Percentiles rank a stretch among this genome's conserved stretches.
These are phyloP conservation scores for Alethe diademata DNA, from an alignment of 2,113 vertebrate genomes.

Conservation along the genomic window DNA sequence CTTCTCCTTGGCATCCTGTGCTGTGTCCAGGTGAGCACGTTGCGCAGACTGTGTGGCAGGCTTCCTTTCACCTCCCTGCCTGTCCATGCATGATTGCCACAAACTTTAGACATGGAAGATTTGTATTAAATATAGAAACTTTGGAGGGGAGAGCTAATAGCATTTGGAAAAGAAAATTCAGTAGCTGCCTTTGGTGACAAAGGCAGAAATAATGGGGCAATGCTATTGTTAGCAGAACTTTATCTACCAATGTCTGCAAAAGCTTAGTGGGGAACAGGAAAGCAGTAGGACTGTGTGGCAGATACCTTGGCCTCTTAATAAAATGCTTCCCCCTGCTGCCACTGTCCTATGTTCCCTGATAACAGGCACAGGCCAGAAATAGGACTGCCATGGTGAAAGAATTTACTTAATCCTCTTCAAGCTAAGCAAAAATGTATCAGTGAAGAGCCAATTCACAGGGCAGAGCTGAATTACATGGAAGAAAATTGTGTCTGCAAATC, in stretches of 20 bases:
- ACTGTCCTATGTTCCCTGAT: constrained; percentile 50
- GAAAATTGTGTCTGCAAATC: constrained; percentile 44
- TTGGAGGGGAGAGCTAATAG: constrained; percentile 3
- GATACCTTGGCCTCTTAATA: constrained; percentile 11
- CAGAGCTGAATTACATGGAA: constrained; percentile 1
- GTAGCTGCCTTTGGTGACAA: constrained; percentile 20
- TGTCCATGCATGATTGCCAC: not conserved
- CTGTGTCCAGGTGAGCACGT: not conserved
- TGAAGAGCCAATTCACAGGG: constrained; percentile 34
- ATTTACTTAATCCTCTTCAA: constrained; percentile 55
- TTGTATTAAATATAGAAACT: constrained; percentile 9
- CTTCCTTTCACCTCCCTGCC: not conserved
- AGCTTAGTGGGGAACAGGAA: constrained; percentile 6
- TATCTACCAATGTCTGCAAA: constrained; percentile 2
- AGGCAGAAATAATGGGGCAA: not conserved
- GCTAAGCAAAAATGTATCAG: constrained; percentile 34
- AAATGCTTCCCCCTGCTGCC: not conserved
- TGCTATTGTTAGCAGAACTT: constrained; percentile 52
- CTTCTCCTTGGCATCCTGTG: not conserved
- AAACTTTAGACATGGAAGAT: not conserved
- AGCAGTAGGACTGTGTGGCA: not conserved
- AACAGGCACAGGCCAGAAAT: constrained; percentile 56
- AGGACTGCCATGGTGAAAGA: constrained; percentile 41
- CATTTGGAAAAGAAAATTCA: constrained; percentile 7
- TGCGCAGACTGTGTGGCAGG: rapidly evolving